phyloP scores from a whole-genome alignment of 1,140 invertebrate species.

The Piezodorus guildinii region DNA sequence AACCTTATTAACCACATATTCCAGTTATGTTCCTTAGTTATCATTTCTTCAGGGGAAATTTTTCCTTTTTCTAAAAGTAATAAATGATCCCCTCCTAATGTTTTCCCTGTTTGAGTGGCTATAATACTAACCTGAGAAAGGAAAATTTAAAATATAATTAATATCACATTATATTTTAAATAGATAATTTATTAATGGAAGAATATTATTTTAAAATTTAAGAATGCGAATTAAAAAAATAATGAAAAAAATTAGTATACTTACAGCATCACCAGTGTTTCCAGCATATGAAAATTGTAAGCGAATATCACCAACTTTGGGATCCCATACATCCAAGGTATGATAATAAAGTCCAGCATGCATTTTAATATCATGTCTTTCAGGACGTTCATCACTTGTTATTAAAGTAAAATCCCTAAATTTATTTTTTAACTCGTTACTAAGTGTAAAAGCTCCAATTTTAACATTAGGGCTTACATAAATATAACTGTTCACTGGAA shows the following conservation, averaged over 20 bases:
- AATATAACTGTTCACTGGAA: constrained; percentile 36
- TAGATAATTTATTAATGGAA: neutral
- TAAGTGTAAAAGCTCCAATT: constrained; percentile 42
- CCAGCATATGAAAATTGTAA: constrained; percentile 76
- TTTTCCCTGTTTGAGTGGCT: constrained; percentile 13
- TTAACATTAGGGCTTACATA: constrained; percentile 43
- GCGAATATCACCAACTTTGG: constrained; percentile 68
- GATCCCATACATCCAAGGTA: constrained; percentile 67
- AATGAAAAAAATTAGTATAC: constrained; percentile 28
- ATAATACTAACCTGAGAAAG: constrained; percentile 23
- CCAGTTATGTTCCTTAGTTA: constrained; percentile 18
- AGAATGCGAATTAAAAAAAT: neutral
- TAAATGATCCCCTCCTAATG: constrained; percentile 6
- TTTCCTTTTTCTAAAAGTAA: constrained; percentile 15
- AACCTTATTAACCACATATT: constrained; percentile 19
- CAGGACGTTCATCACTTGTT: constrained; percentile 71
- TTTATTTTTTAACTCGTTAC: constrained; percentile 54
- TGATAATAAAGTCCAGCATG: constrained; percentile 79
- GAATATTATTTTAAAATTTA: neutral
- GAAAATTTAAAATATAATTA: neutral
- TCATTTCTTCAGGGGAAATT: constrained; percentile 19
- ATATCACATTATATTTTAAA: neutral
- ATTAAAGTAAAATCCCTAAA: constrained; percentile 65
- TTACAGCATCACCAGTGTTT: constrained; percentile 57
- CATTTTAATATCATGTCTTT: constrained; percentile 65